A percentile compares a stretch with the other conserved stretches of the same genome.
Conservation (phyloP, 2,797 vertebrate genomes). For the Phrynocephalus guinanensis region DNA sequence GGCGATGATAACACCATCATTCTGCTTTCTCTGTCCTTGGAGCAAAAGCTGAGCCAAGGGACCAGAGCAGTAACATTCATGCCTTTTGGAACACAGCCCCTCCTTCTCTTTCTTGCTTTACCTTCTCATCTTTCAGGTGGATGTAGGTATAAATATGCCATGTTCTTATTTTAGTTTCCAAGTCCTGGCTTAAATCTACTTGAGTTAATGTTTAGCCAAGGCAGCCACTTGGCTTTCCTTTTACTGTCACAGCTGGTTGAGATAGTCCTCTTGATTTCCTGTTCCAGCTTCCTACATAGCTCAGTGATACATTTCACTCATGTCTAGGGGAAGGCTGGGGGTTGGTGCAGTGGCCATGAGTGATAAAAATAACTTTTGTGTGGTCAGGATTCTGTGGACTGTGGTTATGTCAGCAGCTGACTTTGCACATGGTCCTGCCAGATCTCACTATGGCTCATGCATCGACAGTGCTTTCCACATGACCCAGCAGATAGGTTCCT, state of each 20-base stretch:
- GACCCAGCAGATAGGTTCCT: background rate
- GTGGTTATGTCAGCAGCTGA: background rate
- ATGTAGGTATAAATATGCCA: conserved; percentile 21
- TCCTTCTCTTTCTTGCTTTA: background rate
- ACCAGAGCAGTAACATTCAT: background rate
- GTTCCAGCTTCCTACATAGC: background rate
- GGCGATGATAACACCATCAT: fast-evolving
- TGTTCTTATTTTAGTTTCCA: conserved; percentile 36
- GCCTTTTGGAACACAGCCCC: background rate
- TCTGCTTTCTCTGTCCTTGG: background rate
- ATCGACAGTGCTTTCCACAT: background rate
- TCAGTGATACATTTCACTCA: background rate
- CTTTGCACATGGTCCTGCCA: background rate
- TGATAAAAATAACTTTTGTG: conserved; percentile 1
- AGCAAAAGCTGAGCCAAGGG: background rate
- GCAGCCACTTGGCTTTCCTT: background rate
- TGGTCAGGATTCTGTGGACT: background rate
- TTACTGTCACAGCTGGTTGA: conserved; percentile 23
- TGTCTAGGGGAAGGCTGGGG: background rate
- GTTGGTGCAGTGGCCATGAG: background rate
- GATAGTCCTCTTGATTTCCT: conserved; percentile 11
- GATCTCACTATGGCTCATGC: no score
- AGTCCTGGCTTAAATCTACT: conserved; percentile 17
- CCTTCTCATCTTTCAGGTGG: conserved; percentile 41
- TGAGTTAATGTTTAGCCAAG: conserved; percentile 17